A percentile compares a stretch with the other conserved stretches of the same genome.
Evolutionary conservation across 1,140 invertebrate genomes (phyloP).

Genomic region (Aphis gossypii): DNA sequence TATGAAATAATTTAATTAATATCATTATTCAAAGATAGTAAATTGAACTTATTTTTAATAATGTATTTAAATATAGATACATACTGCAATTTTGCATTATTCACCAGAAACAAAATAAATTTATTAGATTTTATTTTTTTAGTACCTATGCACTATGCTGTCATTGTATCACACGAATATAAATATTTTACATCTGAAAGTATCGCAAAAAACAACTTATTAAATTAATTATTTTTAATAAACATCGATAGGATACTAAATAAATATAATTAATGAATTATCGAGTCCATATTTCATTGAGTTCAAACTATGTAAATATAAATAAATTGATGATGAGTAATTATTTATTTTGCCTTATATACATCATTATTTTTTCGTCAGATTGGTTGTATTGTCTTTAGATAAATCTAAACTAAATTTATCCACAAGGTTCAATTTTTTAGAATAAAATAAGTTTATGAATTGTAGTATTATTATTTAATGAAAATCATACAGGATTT

Average conservation of each 20-base stretch:
- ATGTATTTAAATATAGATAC: neutral
- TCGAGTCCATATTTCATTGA: neutral
- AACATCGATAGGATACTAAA: neutral
- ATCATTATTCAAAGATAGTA: neutral
- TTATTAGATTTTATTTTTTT: neutral
- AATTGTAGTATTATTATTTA: neutral
- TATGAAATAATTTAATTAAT: neutral
- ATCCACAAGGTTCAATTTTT: neutral
- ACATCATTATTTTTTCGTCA: neutral
- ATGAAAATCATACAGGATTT: neutral
- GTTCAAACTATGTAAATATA: constrained; percentile 8
- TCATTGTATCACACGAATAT: neutral
- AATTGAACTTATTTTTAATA: neutral
- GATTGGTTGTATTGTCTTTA: neutral
- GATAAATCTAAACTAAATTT: neutral
- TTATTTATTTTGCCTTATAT: neutral
- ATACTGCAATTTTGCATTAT: neutral
- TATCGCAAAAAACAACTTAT: neutral
- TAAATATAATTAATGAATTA: neutral
- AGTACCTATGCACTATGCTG: neutral
- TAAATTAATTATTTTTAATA: neutral
- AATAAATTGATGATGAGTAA: neutral
- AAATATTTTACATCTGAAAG: neutral
- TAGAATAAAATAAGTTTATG: neutral
- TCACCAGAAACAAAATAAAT: neutral